Evolutionary conservation across 2,113 vertebrate species (phyloP), one percentile per base, ranked within the genome.

Genomic region (Neoarius graeffei): DNA sequence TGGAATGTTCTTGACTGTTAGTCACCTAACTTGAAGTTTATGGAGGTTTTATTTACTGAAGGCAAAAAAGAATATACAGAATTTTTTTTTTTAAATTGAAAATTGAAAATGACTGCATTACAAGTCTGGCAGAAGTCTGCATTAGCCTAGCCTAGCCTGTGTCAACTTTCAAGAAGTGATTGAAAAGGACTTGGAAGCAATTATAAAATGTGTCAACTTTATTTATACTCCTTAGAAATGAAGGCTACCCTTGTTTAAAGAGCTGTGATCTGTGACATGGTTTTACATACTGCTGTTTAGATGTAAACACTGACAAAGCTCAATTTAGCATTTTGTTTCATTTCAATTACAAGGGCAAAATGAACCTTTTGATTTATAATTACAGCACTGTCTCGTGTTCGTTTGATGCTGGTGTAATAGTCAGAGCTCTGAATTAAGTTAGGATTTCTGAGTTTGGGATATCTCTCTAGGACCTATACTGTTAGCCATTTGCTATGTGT

Each of bases 1-100:
- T 57, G 19, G 3, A 79, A 62, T 86, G 85, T 77, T 85, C 27
- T 76, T 85, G 66, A 84, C n/a, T 27, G 48, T 57, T 56, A 59
- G 52, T 85, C 67, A 85, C 54, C 54, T 74, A 15, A 73, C 52
- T 59, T 69, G 30, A 73, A 57, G 20, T 71, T 84, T 57, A 85
- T 30, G 14, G 50, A 71, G 50, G n/a, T 5, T 84, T 71, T 69
- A 69, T 69, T 84, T 84, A 35, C 66, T 69, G 52, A 84, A 69
- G 15, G n/a, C 30, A 23, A 71, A 52, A 83, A 35, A 25, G 50
- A 42, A 57, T 81, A n/a, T 59, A 57, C 1, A 67, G 82, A 66
- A n/a, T n/a, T n/a, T n/a, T n/a, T n/a, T n/a, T n/a, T n/a, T n/a
- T n/a, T n/a, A n/a, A n/a, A n/a, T n/a, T n/a, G n/a, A n/a, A n/a